These are phyloP conservation scores for Echinarachnius parma DNA, from an alignment of 53 echinoderm and acorn worm species.

Conservation along the genomic window DNA sequence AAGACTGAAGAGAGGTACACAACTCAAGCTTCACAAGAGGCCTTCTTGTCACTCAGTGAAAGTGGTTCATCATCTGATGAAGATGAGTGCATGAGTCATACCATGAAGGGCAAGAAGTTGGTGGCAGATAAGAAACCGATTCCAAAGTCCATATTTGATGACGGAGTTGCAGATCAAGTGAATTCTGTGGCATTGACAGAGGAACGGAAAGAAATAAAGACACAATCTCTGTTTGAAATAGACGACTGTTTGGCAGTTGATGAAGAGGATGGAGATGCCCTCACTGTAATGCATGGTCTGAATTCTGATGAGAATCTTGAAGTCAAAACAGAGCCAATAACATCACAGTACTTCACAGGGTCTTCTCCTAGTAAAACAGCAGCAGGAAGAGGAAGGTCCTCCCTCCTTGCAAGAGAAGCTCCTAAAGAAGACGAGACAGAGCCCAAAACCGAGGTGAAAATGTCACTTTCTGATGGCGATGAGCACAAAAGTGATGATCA, in stretches of 20 bases:
- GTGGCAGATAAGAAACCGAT: not conserved
- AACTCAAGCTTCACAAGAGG: slow-evolving; percentile 18
- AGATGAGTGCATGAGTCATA: not conserved
- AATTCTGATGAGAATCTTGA: not conserved
- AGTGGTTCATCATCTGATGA: slow-evolving; percentile 38
- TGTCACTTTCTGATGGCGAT: not conserved
- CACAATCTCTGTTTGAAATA: no score
- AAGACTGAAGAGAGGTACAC: slow-evolving; percentile 5
- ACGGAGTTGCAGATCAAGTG: no score
- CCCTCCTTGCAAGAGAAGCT: not conserved
- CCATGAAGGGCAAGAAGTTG: not conserved
- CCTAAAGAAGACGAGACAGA: slow-evolving; percentile 2
- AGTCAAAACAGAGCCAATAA: slow-evolving; percentile 1
- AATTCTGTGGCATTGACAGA: no score
- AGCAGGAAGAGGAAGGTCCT: not conserved
- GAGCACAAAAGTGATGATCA: not conserved
- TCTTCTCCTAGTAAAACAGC: not conserved
- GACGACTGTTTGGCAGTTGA: no score
- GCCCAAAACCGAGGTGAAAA: not conserved
- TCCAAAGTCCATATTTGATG: slow-evolving; percentile 35
- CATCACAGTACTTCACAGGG: not conserved
- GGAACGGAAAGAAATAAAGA: no score
- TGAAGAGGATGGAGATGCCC: not conserved
- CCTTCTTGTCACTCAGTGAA: slow-evolving; percentile 28
- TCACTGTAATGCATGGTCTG: not conserved